Conservation (phyloP, 2,888 invertebrate genomes). For the Lydus trimaculatus region DNA sequence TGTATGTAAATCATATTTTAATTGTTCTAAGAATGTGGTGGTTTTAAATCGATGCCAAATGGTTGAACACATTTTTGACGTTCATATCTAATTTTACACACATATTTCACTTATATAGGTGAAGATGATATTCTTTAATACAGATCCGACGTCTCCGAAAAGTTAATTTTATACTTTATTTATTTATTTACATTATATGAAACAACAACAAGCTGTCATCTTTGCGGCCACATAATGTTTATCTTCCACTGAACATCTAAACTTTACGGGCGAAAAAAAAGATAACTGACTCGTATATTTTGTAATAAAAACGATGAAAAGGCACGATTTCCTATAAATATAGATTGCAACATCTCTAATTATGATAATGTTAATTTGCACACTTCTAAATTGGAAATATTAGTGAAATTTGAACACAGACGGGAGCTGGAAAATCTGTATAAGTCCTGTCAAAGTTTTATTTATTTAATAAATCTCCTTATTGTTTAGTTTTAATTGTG, state of each 20-base stretch:
- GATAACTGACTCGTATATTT: not conserved
- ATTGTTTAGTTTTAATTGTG: not conserved
- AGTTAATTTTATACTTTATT: conserved; percentile 6
- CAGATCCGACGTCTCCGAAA: too few species aligned
- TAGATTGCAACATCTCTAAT: conserved; percentile 3
- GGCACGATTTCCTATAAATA: not conserved
- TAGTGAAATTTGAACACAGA: too few species aligned
- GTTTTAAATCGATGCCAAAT: conserved; percentile 34
- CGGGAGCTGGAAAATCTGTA: too few species aligned
- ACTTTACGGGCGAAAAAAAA: not conserved
- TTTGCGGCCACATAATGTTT: conserved; percentile 4
- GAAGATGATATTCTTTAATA: not conserved
- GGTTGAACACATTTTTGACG: conserved; percentile 27
- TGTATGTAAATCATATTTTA: conserved; percentile 40
- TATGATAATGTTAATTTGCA: not conserved
- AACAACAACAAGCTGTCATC: conserved; percentile 17
- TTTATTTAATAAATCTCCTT: too few species aligned
- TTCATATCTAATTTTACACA: conserved; percentile 24
- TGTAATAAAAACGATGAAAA: too few species aligned
- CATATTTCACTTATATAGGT: not conserved
- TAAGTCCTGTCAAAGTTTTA: too few species aligned
- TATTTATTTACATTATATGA: conserved; percentile 11
- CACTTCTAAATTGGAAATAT: not conserved
- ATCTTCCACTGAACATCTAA: conserved; percentile 4
- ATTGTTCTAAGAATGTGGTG: conserved; percentile 38